phyloP scores from a whole-genome alignment of 2,888 invertebrate genomes.

The Germaria angustata region DNA sequence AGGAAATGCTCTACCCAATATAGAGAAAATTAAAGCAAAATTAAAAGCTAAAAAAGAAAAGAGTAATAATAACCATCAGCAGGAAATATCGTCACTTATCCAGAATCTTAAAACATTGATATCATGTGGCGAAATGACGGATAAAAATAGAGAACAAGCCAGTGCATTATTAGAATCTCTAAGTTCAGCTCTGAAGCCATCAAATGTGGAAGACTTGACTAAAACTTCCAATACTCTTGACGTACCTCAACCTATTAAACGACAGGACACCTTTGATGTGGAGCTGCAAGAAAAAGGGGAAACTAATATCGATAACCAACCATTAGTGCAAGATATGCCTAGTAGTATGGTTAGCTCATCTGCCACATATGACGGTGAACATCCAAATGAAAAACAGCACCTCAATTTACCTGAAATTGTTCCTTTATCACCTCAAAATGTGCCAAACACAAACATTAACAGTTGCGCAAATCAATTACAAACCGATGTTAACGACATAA shows the following conservation, averaged over 20 bases:
- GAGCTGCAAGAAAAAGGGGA: constrained; percentile 66
- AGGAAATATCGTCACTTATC: constrained; percentile 69
- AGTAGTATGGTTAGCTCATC: constrained; percentile 68
- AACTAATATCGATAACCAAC: background rate
- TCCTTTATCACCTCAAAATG: constrained; percentile 30
- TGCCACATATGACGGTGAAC: constrained; percentile 67
- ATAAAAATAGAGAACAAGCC: constrained; percentile 69
- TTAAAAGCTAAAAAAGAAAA: constrained; percentile 61
- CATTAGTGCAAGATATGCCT: constrained; percentile 52
- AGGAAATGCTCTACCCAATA: constrained; percentile 16
- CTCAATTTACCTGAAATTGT: constrained; percentile 66
- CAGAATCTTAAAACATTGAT: constrained; percentile 70
- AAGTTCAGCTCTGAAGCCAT: constrained; percentile 65
- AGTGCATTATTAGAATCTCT: constrained; percentile 70
- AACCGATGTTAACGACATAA: constrained; percentile 70
- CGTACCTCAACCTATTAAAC: constrained; percentile 66
- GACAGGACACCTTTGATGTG: constrained; percentile 73
- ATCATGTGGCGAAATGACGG: constrained; percentile 61
- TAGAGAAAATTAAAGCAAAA: constrained; percentile 63
- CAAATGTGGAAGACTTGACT: background rate
- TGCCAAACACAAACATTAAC: background rate
- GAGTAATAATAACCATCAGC: constrained; percentile 63
- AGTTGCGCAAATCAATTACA: constrained; percentile 36
- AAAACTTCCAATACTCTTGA: background rate
- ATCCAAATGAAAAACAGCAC: constrained; percentile 57